These are phyloP conservation scores for Tridacna gigas DNA, from an alignment of 2,888 invertebrate genomes.

Conservation along the genomic window DNA sequence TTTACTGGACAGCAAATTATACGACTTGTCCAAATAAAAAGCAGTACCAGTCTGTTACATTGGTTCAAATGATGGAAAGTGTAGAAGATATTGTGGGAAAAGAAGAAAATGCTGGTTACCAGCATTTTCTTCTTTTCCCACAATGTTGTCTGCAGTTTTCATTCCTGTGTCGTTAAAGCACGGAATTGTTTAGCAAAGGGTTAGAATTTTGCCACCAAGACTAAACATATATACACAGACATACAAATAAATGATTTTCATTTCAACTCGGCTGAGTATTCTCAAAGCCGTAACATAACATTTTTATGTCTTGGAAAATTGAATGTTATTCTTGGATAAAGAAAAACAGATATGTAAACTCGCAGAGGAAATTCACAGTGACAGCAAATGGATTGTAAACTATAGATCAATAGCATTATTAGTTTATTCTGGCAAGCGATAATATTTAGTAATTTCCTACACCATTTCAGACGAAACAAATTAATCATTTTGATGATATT, in stretches of 20 bases:
- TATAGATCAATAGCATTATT: slow-evolving; percentile 21
- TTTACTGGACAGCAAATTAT: too few species aligned
- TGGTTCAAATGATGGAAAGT: too few species aligned
- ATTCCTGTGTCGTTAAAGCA: too few species aligned
- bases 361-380: not conserved
- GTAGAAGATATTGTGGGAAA: too few species aligned
- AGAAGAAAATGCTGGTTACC: too few species aligned
- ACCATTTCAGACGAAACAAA: slow-evolving; percentile 25
- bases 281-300: not conserved
- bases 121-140: too few species aligned
- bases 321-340: slow-evolving; percentile 2
- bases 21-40: too few species aligned
- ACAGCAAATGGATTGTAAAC: slow-evolving; percentile 20
- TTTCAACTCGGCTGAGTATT: not conserved
- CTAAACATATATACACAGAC: too few species aligned
- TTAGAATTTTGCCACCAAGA: too few species aligned
- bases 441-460: slow-evolving; percentile 16
- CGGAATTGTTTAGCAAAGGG: too few species aligned
- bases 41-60: too few species aligned
- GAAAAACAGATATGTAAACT: slow-evolving; percentile 3
- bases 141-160: too few species aligned
- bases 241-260: not conserved
- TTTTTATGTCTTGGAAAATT: not conserved
- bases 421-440: slow-evolving; percentile 21
- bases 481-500: slow-evolving; percentile 1